These are phyloP conservation scores for Tetramorium parvispinum DNA, from an alignment of 1,140 invertebrate genomes.

Conservation along the genomic window DNA sequence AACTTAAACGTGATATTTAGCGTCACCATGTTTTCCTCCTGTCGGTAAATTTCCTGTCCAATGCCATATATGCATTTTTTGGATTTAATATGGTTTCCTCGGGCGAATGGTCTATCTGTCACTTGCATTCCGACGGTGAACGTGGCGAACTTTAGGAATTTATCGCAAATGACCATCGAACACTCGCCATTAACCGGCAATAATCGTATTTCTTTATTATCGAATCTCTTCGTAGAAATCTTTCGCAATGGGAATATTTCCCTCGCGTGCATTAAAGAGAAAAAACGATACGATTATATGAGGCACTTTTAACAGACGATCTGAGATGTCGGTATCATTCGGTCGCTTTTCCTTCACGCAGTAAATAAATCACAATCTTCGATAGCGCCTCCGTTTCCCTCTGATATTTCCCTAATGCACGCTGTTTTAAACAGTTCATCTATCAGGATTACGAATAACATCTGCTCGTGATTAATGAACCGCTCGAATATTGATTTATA, in stretches of 20 bases:
- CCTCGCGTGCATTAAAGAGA: neutral
- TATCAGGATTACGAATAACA: slow-evolving; percentile 1
- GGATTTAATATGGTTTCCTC: neutral
- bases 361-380: slow-evolving; percentile 36
- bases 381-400: neutral
- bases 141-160: neutral
- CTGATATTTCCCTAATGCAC: neutral
- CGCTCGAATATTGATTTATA: neutral
- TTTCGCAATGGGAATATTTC: neutral
- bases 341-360: neutral
- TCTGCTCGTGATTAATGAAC: neutral
- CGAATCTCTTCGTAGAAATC: neutral
- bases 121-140: neutral
- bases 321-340: neutral
- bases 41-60: neutral
- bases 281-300: neutral
- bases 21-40: neutral
- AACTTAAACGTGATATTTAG: neutral
- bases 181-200: neutral
- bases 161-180: neutral
- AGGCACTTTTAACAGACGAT: neutral
- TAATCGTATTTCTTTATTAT: slow-evolving; percentile 44
- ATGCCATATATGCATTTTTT: neutral
- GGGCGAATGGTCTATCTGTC: neutral
- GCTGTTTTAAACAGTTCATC: slow-evolving; percentile 2